These are phyloP conservation scores for Pseudomyrmex sp. DNA, from an alignment of 1,140 invertebrate species.

Conservation along the genomic window DNA sequence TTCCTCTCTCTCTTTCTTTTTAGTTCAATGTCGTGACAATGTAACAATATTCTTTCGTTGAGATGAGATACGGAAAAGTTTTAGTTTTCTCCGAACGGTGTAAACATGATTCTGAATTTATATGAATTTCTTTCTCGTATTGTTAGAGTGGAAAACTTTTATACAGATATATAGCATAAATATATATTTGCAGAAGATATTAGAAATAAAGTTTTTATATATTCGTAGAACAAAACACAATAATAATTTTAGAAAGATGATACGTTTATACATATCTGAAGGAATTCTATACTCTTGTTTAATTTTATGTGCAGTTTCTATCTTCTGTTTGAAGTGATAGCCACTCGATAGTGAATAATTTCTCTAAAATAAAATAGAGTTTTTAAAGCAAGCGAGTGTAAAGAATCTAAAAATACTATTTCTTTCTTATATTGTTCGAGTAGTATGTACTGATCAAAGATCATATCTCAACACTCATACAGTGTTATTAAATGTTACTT, in stretches of 20 bases:
- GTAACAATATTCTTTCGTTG: not conserved
- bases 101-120: not conserved
- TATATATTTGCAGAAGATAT: too few relatives aligned
- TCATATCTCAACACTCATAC: not conserved
- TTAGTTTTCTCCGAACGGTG: not conserved
- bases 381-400: slow-evolving; percentile 1
- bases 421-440: not conserved
- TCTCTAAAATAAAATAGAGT: not conserved
- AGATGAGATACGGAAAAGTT: not conserved
- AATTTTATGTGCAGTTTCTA: not conserved
- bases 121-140: not conserved
- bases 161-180: too few relatives aligned
- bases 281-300: too few relatives aligned
- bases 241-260: too few relatives aligned
- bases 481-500: not conserved
- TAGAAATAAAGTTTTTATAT: not conserved
- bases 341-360: not conserved
- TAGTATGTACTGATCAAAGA: not conserved
- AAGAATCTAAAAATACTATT: not conserved
- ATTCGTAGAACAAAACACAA: not conserved
- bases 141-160: too few relatives aligned
- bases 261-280: too few relatives aligned
- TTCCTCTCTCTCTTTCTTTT: too few relatives aligned
- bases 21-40: not conserved
- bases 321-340: not conserved